These are phyloP conservation scores for Oostethus manadensis DNA, from an alignment of 2,113 vertebrate genomes.

Conservation along the genomic window DNA sequence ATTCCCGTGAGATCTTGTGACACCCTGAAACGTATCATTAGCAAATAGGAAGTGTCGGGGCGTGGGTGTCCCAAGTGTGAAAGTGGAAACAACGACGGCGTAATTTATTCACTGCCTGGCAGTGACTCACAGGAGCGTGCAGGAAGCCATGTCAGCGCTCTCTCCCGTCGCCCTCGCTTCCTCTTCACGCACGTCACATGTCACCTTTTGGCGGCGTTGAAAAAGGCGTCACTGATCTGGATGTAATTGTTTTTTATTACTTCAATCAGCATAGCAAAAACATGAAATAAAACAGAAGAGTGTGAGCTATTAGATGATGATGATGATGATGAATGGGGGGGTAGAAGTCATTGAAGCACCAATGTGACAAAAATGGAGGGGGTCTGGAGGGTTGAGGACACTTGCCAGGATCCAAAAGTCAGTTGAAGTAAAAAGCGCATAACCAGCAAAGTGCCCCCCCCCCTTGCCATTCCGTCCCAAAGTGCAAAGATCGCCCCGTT, in stretches of 20 bases:
- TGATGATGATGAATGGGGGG: slow-evolving; percentile 11
- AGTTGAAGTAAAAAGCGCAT: slow-evolving; percentile 45
- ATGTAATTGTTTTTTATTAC: slow-evolving; percentile 70
- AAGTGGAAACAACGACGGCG: slow-evolving; percentile 53
- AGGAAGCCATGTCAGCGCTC: slow-evolving; percentile 31
- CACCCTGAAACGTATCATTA: no score
- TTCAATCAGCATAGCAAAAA: slow-evolving; percentile 68
- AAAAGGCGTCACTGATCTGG: slow-evolving; percentile 63
- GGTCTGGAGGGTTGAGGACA: slow-evolving; percentile 32
- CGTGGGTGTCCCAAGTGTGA: no score
- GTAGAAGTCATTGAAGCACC: slow-evolving; percentile 44
- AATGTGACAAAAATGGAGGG: slow-evolving; percentile 15
- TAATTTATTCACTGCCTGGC: slow-evolving; percentile 59
- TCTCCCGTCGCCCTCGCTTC: slow-evolving; percentile 43
- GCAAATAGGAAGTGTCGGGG: no score
- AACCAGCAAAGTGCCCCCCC: slow-evolving; percentile 27
- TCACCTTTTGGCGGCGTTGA: not conserved
- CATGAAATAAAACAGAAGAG: slow-evolving; percentile 32
- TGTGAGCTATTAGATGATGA: slow-evolving; percentile 40
- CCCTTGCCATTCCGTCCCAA: slow-evolving; percentile 16
- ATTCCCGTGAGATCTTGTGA: no score
- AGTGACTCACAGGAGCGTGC: slow-evolving; percentile 39
- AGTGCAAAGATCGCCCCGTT: slow-evolving; percentile 44
- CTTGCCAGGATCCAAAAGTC: slow-evolving; percentile 57
- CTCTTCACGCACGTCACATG: slow-evolving; percentile 22